phyloP scores from a whole-genome alignment of 2,797 vertebrate species.

The Varecia variegata region DNA sequence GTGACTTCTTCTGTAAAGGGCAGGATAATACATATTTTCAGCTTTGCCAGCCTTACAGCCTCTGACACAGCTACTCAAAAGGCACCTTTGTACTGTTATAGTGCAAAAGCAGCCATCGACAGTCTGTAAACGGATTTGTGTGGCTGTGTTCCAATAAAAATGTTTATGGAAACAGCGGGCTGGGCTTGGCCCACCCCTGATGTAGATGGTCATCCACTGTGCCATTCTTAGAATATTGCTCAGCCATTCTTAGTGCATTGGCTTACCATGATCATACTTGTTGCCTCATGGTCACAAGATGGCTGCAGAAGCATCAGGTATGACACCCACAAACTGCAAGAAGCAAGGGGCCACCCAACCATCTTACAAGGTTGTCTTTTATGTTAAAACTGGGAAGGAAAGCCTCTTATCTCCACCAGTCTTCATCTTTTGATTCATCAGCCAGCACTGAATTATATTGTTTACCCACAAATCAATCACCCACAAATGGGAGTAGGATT shows the following conservation, averaged over 20 bases:
- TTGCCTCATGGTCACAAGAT: not conserved
- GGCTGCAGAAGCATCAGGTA: not conserved
- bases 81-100: not conserved
- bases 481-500: not conserved
- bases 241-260: not conserved
- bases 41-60: not conserved
- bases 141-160: not conserved
- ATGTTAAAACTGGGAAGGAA: not conserved
- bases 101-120: not conserved
- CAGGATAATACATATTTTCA: not conserved
- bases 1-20: not conserved
- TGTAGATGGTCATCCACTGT: not conserved
- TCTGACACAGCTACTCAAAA: not conserved
- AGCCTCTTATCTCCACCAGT: not conserved
- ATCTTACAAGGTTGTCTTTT: not conserved
- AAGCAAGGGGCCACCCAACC: not conserved
- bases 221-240: not conserved
- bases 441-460: not conserved
- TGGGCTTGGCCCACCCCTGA: not conserved
- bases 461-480: not conserved
- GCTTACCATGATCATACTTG: not conserved
- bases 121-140: accelerated
- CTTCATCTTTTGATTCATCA: not conserved
- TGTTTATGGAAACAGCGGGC: not conserved
- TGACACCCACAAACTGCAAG: not conserved